Evolutionary conservation across 2,113 vertebrate species (phyloP).

Genomic region (Erpornis zantholeuca): DNA sequence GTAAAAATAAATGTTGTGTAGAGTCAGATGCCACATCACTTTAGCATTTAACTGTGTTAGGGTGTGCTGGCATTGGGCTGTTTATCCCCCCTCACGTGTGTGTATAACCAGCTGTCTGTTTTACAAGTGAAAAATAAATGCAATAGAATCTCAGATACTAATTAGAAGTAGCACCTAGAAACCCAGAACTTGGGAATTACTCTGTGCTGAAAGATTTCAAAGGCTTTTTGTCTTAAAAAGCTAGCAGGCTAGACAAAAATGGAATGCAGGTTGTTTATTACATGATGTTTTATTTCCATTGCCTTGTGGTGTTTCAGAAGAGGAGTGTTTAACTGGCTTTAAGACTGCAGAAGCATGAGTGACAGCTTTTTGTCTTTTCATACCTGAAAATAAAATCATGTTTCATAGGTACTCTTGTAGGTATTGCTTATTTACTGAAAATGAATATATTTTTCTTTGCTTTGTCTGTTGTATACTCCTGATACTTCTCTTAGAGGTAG

Average conservation of each 20-base stretch:
- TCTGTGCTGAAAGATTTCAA: background rate
- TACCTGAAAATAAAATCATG: background rate
- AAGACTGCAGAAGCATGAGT: background rate
- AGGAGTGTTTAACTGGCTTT: background rate
- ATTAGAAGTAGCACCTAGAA: background rate
- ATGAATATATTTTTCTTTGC: background rate
- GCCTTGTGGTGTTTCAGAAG: background rate
- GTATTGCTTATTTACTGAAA: background rate
- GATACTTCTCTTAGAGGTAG: background rate
- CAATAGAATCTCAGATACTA: background rate
- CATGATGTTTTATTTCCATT: background rate
- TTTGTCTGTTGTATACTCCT: background rate
- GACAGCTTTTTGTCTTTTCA: background rate
- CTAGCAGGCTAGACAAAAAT: background rate
- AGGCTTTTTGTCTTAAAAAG: background rate
- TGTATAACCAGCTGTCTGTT: background rate
- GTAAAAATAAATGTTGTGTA: background rate
- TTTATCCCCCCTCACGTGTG: background rate
- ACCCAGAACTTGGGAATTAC: background rate
- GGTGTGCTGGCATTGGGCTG: background rate
- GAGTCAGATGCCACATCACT: background rate
- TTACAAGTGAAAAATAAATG: background rate
- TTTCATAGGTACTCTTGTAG: background rate
- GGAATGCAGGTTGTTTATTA: background rate
- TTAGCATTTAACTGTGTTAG: background rate